A percentile compares a stretch with the other conserved stretches of the same genome.
These are phyloP conservation scores for Crypturellus undulatus DNA, from an alignment of 2,113 vertebrate genomes.

Conservation along the genomic window DNA sequence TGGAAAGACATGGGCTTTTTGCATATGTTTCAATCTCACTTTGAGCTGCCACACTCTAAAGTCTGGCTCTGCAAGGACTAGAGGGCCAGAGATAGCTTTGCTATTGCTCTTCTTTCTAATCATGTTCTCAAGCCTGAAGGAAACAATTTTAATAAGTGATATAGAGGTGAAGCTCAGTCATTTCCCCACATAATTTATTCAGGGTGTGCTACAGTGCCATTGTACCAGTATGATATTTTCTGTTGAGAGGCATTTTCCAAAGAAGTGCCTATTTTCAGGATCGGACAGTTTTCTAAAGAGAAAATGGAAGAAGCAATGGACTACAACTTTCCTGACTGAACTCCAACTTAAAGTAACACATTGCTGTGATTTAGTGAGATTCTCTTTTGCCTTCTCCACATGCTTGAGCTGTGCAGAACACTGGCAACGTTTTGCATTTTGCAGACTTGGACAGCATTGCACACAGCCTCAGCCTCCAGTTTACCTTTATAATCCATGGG, in stretches of 20 bases:
- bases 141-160: neutral
- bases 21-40: neutral
- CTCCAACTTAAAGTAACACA: neutral
- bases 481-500: neutral
- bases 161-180: neutral
- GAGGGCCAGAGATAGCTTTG: neutral
- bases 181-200: neutral
- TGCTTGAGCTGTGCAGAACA: neutral
- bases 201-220: rapidly evolving
- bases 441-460: neutral
- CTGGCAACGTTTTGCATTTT: neutral
- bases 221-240: neutral
- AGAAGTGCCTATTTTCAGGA: neutral
- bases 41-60: slow-evolving; percentile 18
- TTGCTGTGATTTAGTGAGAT: neutral
- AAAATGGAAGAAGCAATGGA: neutral
- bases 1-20: neutral
- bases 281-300: neutral
- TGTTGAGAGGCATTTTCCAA: neutral
- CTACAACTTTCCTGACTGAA: neutral
- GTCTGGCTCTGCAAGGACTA: neutral
- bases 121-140: slow-evolving; percentile 1
- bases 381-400: neutral
- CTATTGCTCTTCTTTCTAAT: slow-evolving; percentile 9
- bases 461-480: neutral